Evolutionary conservation across 1,140 invertebrate genomes (phyloP), one percentile per base, ranked within the genome.

Genomic region (Sipha flava): DNA sequence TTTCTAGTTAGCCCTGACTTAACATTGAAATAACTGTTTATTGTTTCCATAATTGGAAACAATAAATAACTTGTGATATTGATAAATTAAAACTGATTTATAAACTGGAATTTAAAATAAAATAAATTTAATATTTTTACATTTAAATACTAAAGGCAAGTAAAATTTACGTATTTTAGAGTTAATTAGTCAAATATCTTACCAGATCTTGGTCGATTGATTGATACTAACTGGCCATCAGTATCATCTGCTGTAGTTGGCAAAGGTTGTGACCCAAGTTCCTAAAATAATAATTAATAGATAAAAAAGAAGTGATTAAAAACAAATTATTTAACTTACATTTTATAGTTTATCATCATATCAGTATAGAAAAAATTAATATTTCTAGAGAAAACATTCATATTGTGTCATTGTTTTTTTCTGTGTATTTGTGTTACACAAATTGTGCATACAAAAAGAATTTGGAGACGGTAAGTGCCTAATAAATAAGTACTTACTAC

Each of bases 211-310:
- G 75, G 81, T 1, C 82, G 64, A 40, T 81, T 57, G 34, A 47
- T 66, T 77, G 80, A 68, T 79, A 68, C 6, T n/a, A 34, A 23
- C 7, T 81, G 40, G 43, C 62, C 81, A 81, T 82, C 66, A 82
- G 85, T 83, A 37, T 87, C 86, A 82, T 88, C 88, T 10, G 86
- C 86, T 29, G 86, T 86, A 62, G 86, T 87, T 9, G 90, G 89
- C 70, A 91, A 83, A 18, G 89, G 89, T 83, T 91, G 89, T 2
- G 90, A 90, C 14, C 89, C 89, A 80, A 90, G 86, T 85, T 90
- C 89, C 90, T 91, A 84, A 45, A 85, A 85, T 80, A 81, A 84
- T 80, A 81, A 82, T 10, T 16, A 34, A 54, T 73, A 12, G 7
- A 45, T 47, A 43, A 29, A 31, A 29, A 29, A 10, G n/a, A n/a